These are phyloP conservation scores for Acleris holmiana DNA, from an alignment of 2,888 invertebrate species.

Conservation along the genomic window DNA sequence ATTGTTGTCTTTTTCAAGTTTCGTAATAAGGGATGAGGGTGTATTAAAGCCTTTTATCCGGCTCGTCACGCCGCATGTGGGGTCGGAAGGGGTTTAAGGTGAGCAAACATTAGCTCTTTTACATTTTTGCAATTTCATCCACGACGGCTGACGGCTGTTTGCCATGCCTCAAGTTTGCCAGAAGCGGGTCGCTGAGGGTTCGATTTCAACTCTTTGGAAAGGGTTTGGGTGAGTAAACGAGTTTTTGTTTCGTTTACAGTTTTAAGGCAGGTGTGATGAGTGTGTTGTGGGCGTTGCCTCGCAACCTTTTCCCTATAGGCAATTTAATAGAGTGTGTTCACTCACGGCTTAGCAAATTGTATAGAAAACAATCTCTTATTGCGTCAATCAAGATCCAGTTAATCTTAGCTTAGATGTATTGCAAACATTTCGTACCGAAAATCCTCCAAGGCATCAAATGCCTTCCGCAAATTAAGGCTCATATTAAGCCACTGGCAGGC, in stretches of 20 bases:
- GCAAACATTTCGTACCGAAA: conserved; percentile 20
- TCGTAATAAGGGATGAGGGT: conserved; percentile 85
- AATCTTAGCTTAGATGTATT: conserved; percentile 1
- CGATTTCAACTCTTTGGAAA: conserved; percentile 73
- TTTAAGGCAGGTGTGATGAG: conserved; percentile 36
- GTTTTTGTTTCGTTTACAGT: conserved; percentile 52
- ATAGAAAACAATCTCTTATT: neutral
- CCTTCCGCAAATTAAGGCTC: conserved; percentile 64
- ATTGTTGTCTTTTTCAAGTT: conserved; percentile 85
- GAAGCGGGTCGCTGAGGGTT: conserved; percentile 64
- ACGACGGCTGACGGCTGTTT: conserved; percentile 78
- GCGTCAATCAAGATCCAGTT: neutral
- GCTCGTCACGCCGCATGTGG: conserved; percentile 81
- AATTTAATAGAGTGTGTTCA: conserved; percentile 3
- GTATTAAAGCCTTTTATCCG: conserved; percentile 85
- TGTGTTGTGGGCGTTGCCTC: conserved; percentile 28
- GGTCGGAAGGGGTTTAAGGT: conserved; percentile 84
- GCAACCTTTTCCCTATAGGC: conserved; percentile 21
- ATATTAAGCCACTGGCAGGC: conserved; percentile 74
- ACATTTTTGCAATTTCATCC: conserved; percentile 84
- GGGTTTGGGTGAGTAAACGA: conserved; percentile 70
- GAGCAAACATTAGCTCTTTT: conserved; percentile 84
- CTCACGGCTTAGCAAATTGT: neutral
- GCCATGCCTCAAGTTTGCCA: conserved; percentile 62
- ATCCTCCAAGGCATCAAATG: conserved; percentile 53